phyloP scores from a whole-genome alignment of 2,113 vertebrate species.

The Penelope pileata region DNA sequence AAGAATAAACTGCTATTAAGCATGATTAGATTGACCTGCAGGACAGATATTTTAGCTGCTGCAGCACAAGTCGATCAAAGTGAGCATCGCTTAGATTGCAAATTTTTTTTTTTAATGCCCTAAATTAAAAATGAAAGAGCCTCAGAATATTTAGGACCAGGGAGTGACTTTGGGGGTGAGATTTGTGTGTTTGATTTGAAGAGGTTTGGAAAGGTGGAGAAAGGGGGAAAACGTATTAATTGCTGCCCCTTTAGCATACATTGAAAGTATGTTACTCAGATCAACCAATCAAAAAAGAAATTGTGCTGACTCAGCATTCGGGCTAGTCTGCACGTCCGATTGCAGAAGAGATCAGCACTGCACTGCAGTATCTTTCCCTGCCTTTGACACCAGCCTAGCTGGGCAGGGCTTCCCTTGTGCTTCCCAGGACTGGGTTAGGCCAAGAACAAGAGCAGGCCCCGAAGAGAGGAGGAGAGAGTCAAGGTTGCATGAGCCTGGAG shows the following conservation, averaged over 20 bases:
- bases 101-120: constrained; percentile 26
- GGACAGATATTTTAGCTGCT: constrained; percentile 69
- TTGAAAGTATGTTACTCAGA: constrained; percentile 71
- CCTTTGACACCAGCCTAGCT: constrained; percentile 71
- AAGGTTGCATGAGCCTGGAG: constrained; percentile 25
- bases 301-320: constrained; percentile 87
- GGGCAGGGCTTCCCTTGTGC: constrained; percentile 68
- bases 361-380: constrained; percentile 83
- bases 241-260: constrained; percentile 66
- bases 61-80: constrained; percentile 64
- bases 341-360: constrained; percentile 85
- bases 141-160: constrained; percentile 23
- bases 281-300: constrained; percentile 84
- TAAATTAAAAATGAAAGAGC: constrained; percentile 51
- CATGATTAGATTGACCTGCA: constrained; percentile 73
- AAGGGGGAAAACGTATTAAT: not conserved
- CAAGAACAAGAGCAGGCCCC: constrained; percentile 52
- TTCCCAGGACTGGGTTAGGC: constrained; percentile 61
- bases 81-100: constrained; percentile 48
- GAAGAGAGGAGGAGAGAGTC: constrained; percentile 29
- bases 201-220: not conserved
- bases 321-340: constrained; percentile 81
- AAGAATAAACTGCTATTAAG: constrained; percentile 74
- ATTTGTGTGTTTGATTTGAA: not conserved
- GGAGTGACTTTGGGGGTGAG: constrained; percentile 23